Percentiles rank a stretch among this genome's conserved stretches.
Conservation (phyloP, 2,113 vertebrate genomes). For the Brachyistius frenatus region DNA sequence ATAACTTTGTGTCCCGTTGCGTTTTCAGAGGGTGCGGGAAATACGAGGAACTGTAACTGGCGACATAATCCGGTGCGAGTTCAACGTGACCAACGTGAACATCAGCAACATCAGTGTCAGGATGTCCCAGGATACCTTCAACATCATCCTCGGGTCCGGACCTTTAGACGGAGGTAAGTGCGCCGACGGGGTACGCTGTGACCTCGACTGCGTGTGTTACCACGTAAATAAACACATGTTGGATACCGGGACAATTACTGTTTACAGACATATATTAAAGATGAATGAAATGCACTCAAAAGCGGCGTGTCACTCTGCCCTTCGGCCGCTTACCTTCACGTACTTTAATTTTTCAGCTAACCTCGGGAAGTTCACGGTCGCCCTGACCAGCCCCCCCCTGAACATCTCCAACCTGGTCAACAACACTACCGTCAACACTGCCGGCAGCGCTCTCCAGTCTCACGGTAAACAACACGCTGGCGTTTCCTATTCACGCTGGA, state of each 20-base stretch:
- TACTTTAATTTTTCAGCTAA: rapidly evolving
- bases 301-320: neutral
- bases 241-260: neutral
- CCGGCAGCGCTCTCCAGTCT: neutral
- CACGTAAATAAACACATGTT: neutral
- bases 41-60: rapidly evolving
- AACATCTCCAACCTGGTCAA: neutral
- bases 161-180: rapidly evolving
- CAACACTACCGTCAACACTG: neutral
- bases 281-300: neutral
- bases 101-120: neutral
- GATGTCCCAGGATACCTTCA: rapidly evolving
- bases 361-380: rapidly evolving
- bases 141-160: neutral
- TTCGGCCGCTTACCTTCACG: neutral
- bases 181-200: neutral
- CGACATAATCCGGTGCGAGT: constrained; percentile 45
- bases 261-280: neutral
- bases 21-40: neutral
- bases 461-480: constrained; percentile 33
- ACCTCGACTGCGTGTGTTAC: neutral
- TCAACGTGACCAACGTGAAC: neutral
- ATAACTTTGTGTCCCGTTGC: neutral
- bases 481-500: too few relatives aligned
- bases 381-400: rapidly evolving